Base-by-base conservation (phyloP, 2,888 invertebrate genomes). In the Idaea biselata region DNA sequence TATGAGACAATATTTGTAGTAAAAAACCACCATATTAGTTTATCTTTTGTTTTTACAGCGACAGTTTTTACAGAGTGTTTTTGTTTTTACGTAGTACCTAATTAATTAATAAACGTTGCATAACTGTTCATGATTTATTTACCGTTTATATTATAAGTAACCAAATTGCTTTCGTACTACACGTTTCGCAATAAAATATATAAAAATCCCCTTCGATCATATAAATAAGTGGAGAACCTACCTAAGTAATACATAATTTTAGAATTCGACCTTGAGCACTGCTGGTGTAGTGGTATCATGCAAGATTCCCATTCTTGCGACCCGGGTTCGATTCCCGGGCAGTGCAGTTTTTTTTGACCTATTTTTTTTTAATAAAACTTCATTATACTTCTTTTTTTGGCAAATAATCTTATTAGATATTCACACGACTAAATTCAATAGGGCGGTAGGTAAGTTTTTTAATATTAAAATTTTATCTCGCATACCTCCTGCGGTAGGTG, bases 201-300 rank as follows among this genome's bases (percentile, higher is more conserved):
- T n/a, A n/a, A n/a, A n/a, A n/a, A n/a, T n/a, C n/a, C n/a, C n/a
- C n/a, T n/a, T n/a, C n/a, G n/a, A n/a, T 25, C 25, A 1, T 11
- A 44, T 32, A 14, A 2, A 14, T 44, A 0, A 44, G 14, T 44
- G 44, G 44, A 44, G 44, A 0, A 44, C 14, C 25, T 25, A 25
- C n/a, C 2, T 55, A 17, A 16, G 55, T 55, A 17, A 17, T 6
- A 11, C 4, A 18, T 11, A 56, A 18, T 56, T 56, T 56, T 17
- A 18, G 18, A 3, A 8, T 0, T 16, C 4, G 4, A 2, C 0
- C 17, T 0, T 53, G 70, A 88, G 97, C 97, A 96, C 97, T 96
- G 97, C 96, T 97, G 96, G 97, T 97, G 97, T 97, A 97, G 96
- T 97, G 97, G 97, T 97, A 97, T 97, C 97, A 97, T 97, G 96